A percentile compares a stretch with the other conserved stretches of the same genome.
phyloP scores from a whole-genome alignment of 2,888 invertebrate genomes.

The Hecatera dysodea region DNA sequence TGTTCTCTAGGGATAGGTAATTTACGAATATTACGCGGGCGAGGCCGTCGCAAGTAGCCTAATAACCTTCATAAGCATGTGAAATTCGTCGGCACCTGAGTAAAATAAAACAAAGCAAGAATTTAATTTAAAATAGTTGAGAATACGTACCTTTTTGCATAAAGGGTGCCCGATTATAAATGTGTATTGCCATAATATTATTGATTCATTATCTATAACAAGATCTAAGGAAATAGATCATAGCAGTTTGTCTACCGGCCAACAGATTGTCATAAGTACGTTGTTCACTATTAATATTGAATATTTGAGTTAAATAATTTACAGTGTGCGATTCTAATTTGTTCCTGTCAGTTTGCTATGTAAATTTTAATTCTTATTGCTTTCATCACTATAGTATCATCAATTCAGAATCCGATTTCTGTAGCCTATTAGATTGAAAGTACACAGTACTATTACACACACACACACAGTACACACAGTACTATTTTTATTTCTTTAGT shows the following conservation, averaged over 20 bases:
- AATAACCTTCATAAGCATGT: too few species aligned
- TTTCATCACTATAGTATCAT: constrained; percentile 6
- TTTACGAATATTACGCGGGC: too few species aligned
- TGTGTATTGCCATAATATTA: too few species aligned
- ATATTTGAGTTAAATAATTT: constrained; percentile 19
- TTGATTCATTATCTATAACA: background rate
- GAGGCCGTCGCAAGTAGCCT: too few species aligned
- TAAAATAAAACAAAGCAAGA: too few species aligned
- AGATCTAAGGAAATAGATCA: constrained; percentile 31
- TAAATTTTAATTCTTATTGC: constrained; percentile 12
- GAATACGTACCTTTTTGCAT: too few species aligned
- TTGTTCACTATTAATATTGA: constrained; percentile 14
- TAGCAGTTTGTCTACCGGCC: constrained; percentile 33
- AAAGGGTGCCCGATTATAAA: too few species aligned
- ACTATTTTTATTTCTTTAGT: background rate
- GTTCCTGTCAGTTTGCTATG: constrained; percentile 31
- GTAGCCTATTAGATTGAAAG: background rate
- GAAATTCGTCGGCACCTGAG: background rate
- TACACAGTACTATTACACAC: too few species aligned
- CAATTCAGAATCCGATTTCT: background rate
- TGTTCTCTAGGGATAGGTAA: too few species aligned
- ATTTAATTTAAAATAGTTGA: too few species aligned
- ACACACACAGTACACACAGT: too few species aligned
- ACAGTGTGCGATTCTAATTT: constrained; percentile 28
- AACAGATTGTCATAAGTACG: constrained; percentile 23